Evolutionary conservation across 1,140 invertebrate species (phyloP).

Genomic region (Andrena cerasifolii): DNA sequence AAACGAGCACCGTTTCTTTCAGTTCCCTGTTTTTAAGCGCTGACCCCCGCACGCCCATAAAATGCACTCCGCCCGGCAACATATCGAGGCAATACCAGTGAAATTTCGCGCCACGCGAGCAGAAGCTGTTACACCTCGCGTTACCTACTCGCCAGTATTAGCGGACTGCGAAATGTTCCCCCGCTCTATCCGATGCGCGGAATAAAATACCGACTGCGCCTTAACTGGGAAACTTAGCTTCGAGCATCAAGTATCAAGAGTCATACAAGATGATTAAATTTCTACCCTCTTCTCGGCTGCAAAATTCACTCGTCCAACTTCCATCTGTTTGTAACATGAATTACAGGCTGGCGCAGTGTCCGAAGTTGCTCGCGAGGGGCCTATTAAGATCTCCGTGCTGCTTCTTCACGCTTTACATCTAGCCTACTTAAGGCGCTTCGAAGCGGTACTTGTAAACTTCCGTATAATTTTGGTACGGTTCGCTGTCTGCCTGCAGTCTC

Average conservation of each 20-base stretch:
- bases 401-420: conserved; percentile 34
- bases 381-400: conserved; percentile 26
- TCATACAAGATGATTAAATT: not conserved
- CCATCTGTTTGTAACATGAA: not conserved
- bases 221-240: no score
- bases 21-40: conserved; percentile 36
- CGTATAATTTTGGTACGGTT: conserved; percentile 12
- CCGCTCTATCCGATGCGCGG: no score
- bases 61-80: conserved; percentile 45
- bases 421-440: conserved; percentile 21
- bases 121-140: conserved; percentile 28
- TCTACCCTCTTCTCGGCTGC: not conserved
- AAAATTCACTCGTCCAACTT: not conserved
- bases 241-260: no score
- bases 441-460: conserved; percentile 6
- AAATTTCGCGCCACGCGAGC: conserved; percentile 40
- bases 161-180: conserved; percentile 7
- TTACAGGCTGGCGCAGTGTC: not conserved
- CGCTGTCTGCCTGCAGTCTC: no score
- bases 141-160: conserved; percentile 8
- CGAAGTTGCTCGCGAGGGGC: conserved; percentile 24
- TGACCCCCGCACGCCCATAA: conserved; percentile 29
- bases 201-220: conserved; percentile 24
- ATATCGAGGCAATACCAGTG: conserved; percentile 46
- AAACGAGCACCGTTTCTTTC: conserved; percentile 8